Evolutionary conservation across 35 echinoderm and acorn worm species (phyloP), one percentile per base, ranked within the genome.

Genomic region (Patiria miniata): DNA sequence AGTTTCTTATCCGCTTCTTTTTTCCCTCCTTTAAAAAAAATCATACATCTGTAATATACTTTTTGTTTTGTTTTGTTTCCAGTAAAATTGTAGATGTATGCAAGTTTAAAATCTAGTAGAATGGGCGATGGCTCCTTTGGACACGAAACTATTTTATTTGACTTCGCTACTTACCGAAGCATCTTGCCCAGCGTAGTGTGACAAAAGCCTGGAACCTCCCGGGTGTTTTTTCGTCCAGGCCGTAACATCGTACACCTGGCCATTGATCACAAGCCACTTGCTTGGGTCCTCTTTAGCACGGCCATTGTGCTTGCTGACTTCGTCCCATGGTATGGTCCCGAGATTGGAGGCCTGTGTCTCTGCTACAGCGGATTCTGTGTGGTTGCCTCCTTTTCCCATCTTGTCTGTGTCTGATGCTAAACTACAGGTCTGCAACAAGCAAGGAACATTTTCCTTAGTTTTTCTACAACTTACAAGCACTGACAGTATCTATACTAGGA

Each of bases 171-270:
- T 89, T 88, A 99, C 96, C 86, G 96, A 85, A 9, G 96, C 96
- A 87, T 99, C 96, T 90, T 99, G 96, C 15, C 96, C 96, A 39
- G 96, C 92, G 42, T 99, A 99, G 73, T 99, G 96, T 54, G 85
- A 81, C 7, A 99, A 94, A 32, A 99, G 86, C 89, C 77, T 82
- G 52, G 79, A 81, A 33, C 96, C 96, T 26, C 96, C 96, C 2
- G 96, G 96, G 61, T 99, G 96, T 82, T 94, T 94, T 51, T 85
- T 91, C 1, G 81, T 15, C 96, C 96, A 99, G 29, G 60, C 73
- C 2, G 96, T 99, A 18, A 99, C 84, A 68, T 99, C 87, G 52
- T 92, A 99, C 32, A 99, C 93, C 10, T 94, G 83, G 36, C 93
- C 93, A 36, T 99, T 83, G 14, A 99, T 90, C 16, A 95, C 96